Evolutionary conservation across 2,797 vertebrate genomes (phyloP).

Genomic region (Spinus pinus): DNA sequence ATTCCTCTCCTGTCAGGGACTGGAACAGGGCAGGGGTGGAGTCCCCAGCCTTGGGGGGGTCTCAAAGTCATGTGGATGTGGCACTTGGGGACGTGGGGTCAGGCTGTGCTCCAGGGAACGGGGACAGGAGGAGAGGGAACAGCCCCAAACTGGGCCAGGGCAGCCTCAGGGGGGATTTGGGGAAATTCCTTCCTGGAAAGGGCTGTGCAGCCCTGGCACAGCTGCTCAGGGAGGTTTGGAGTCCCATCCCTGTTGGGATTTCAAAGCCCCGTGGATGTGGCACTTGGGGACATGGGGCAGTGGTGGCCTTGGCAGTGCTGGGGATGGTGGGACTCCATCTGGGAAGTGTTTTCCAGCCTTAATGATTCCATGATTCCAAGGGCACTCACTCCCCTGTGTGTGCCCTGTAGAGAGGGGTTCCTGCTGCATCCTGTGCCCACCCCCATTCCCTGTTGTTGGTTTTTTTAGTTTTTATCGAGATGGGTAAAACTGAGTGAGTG

Average conservation of each 20-base stretch:
- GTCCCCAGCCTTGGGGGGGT: background rate
- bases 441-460: background rate
- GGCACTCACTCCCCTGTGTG: fast-evolving
- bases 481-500: background rate
- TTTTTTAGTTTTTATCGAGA: background rate
- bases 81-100: background rate
- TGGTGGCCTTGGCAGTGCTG: background rate
- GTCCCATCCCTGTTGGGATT: no score
- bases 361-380: fast-evolving
- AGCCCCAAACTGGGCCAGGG: background rate
- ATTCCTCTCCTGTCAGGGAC: background rate
- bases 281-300: background rate
- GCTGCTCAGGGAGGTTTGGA: background rate
- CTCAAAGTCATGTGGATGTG: fast-evolving
- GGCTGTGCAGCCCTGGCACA: no score
- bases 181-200: no score
- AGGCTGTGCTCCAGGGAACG: background rate
- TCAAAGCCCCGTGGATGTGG: no score
- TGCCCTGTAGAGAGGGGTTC: background rate
- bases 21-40: background rate
- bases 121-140: background rate
- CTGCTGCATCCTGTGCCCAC: background rate
- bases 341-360: background rate
- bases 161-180: background rate
- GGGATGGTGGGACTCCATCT: background rate